Conservation (phyloP, 2,797 vertebrate species). For the Simalia tracyae region DNA sequence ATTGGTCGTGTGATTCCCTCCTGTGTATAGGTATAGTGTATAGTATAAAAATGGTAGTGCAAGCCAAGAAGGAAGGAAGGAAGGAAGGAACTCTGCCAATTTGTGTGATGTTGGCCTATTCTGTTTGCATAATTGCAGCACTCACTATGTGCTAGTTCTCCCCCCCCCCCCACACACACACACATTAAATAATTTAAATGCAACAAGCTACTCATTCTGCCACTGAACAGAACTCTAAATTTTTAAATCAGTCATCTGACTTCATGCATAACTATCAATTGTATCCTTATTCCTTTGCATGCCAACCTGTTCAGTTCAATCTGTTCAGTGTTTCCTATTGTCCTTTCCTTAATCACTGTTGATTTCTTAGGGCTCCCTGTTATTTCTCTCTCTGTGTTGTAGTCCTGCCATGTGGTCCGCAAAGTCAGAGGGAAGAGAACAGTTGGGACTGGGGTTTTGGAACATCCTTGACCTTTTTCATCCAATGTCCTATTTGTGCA, state of each 20-base stretch:
- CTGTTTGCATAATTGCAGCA: not conserved
- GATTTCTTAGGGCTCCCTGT: not conserved
- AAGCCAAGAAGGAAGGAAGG: not conserved
- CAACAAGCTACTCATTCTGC: not conserved
- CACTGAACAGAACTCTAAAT: not conserved
- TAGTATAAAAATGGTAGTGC: too few species aligned
- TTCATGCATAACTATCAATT: not conserved
- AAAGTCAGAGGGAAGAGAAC: not conserved
- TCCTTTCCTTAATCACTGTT: not conserved
- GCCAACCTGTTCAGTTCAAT: not conserved
- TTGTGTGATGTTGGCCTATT: not conserved
- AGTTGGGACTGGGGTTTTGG: not conserved
- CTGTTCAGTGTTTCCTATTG: not conserved
- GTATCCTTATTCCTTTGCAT: not conserved
- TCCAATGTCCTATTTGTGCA: not conserved
- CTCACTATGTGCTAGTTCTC: not conserved
- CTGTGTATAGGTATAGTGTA: not conserved
- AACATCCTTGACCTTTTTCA: not conserved
- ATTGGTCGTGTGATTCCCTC: not conserved
- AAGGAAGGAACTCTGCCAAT: not conserved
- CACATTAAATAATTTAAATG: not conserved
- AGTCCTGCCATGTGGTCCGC: not conserved
- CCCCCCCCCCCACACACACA: too few species aligned
- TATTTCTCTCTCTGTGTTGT: not conserved
- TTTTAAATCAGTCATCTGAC: not conserved